phyloP scores from a whole-genome alignment of 2,113 vertebrate species.

The Casuarius casuarius region DNA sequence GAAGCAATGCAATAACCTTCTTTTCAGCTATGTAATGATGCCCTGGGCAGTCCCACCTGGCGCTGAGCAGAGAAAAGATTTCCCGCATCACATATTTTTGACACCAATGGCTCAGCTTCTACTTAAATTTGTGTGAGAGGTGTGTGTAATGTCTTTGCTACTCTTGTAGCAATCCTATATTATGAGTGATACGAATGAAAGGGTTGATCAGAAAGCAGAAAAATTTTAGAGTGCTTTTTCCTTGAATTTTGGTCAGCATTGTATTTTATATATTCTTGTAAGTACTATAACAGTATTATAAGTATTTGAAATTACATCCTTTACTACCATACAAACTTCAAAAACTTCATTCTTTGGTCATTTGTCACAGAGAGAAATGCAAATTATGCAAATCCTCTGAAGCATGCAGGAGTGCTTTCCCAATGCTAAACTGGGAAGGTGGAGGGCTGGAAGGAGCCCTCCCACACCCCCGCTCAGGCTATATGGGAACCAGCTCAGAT shows the following conservation, averaged over 20 bases:
- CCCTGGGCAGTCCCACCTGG: not conserved
- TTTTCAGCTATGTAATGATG: not conserved
- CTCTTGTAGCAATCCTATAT: not conserved
- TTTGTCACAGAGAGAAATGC: not conserved
- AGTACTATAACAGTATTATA: not conserved
- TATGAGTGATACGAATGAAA: not conserved
- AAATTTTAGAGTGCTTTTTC: fast-evolving
- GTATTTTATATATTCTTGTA: not conserved
- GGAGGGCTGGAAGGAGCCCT: not conserved
- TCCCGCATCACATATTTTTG: not conserved
- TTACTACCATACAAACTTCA: not conserved
- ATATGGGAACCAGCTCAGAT: too few species aligned
- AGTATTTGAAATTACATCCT: not conserved
- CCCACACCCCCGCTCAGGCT: not conserved
- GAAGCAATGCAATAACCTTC: not conserved
- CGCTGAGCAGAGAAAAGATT: not conserved
- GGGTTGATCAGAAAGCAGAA: not conserved
- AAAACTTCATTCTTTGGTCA: too few species aligned
- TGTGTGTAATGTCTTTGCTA: not conserved
- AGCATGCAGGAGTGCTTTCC: not conserved
- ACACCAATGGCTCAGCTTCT: not conserved
- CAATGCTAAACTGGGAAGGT: fast-evolving
- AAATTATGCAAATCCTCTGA: not conserved
- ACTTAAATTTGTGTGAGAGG: not conserved
- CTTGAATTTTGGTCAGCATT: not conserved